Evolutionary conservation across 2,888 invertebrate species (phyloP).

Genomic region (Resseliella maxima): DNA sequence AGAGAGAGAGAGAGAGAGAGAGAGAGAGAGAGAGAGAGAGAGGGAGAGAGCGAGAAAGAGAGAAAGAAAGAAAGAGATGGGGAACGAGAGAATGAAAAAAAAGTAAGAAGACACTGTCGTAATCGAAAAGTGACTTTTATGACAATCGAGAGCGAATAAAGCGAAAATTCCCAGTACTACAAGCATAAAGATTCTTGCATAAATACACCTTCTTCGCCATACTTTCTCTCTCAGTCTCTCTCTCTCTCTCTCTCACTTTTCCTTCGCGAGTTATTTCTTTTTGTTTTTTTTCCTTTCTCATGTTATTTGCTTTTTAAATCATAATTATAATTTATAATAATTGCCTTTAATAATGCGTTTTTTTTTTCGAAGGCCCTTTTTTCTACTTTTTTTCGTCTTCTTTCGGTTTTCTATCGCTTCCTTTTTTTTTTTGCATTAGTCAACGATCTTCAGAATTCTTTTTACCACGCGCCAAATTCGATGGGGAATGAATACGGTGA

Average conservation of each 20-base stretch:
- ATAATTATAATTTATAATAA: slow-evolving; percentile 55
- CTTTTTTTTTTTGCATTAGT: not conserved
- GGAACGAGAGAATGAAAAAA: not conserved
- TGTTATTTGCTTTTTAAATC: slow-evolving; percentile 50
- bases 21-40: not conserved
- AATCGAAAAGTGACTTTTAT: not conserved
- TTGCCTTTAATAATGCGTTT: slow-evolving; percentile 55
- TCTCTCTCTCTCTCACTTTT: not conserved
- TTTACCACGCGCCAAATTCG: slow-evolving; percentile 3
- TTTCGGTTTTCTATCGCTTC: not conserved
- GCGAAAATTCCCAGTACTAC: slow-evolving; percentile 22
- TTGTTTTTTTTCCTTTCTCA: slow-evolving; percentile 25
- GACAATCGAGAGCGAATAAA: slow-evolving; percentile 4
- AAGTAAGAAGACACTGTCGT: not conserved
- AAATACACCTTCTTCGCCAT: not conserved
- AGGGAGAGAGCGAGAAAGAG: not conserved
- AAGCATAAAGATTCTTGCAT: not conserved
- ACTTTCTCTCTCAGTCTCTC: no score
- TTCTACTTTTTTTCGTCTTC: not conserved
- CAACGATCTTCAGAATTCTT: not conserved
- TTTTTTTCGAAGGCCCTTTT: slow-evolving; percentile 37
- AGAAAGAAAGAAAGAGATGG: no score
- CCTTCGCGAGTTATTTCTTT: slow-evolving; percentile 11
- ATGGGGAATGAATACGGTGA: slow-evolving; percentile 10
- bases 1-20: no score